Evolutionary conservation across 2,888 invertebrate species (phyloP), one percentile per base, ranked within the genome.

Genomic region (Dione vanillae): DNA sequence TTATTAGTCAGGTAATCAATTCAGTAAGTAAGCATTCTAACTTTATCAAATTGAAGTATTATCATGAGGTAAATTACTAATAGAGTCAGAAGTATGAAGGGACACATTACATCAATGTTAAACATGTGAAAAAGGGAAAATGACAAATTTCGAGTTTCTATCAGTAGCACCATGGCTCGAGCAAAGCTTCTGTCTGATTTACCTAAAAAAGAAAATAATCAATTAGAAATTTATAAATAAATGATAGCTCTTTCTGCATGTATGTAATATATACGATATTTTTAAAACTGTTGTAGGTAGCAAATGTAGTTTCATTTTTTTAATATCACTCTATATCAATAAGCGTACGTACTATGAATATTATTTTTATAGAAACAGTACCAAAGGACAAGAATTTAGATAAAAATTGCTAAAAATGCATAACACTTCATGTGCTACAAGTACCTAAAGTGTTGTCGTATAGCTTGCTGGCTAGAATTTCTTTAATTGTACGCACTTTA

Each of bases 31-130:
- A 16, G n/a, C 8, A 54, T 27, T n/a, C 54, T 14, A 37, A 90
- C 87, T 80, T 90, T 90, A 35, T 79, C 75, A 65, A 82, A 82
- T 76, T 91, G 91, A 59, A 91, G 75, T 65, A 90, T 67, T 65
- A 91, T 91, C 59, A 91, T 88, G 6, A 91, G 82, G 65, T 91
- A 90, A 0, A 89, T 88, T 43, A 85, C 79, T 5, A 90, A 80
- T 6, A 91, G 78, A 0, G 86, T 86, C 8, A 87, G 76, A 69
- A 87, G 87, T 74, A 89, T 88, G 75, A 91, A 87, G 0, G 91
- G 91, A 20, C 91, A 79, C 0, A 89, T 85, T 58, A 89, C 83
- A 70, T 90, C 86, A 59, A 91, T 82, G 74, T 87, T 81, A 64
- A 91, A 75, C 83, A 90, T 86, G 35, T 87, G 85, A 37, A 91